Conservation (phyloP, 2,113 vertebrate species). For the Hippocampus guttulatus region DNA sequence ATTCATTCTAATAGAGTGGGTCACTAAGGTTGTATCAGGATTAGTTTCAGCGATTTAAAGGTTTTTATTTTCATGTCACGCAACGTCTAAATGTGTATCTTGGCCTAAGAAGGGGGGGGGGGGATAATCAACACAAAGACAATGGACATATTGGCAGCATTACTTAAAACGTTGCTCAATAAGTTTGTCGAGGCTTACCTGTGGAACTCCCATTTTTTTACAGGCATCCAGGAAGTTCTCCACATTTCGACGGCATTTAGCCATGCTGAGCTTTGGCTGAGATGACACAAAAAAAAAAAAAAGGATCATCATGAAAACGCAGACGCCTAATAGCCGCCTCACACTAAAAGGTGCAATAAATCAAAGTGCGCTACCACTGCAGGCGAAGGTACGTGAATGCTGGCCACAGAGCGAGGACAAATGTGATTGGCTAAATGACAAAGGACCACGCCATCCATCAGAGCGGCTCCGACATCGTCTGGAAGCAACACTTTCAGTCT, state of each 20-base stretch:
- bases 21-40: background rate
- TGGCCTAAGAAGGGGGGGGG: background rate
- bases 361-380: slow-evolving; percentile 79
- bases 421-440: slow-evolving; percentile 99
- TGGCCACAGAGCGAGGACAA: slow-evolving; percentile 92
- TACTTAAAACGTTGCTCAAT: background rate
- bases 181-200: slow-evolving; percentile 72
- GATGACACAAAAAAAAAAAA: slow-evolving; percentile 6
- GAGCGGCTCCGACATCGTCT: slow-evolving; percentile 90
- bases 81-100: background rate
- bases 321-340: background rate
- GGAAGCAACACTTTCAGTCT: slow-evolving; percentile 94
- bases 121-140: background rate
- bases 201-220: slow-evolving; percentile 92
- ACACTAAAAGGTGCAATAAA: too few species aligned
- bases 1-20: background rate
- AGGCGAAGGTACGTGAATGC: slow-evolving; percentile 96
- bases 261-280: slow-evolving; percentile 98
- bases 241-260: slow-evolving; percentile 96
- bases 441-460: slow-evolving; percentile 97
- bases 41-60: background rate
- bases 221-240: slow-evolving; percentile 99
- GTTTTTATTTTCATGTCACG: background rate
- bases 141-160: background rate
- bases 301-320: slow-evolving; percentile 6